Conservation (phyloP, 2,888 invertebrate species). For the Cryptosula pallasiana region DNA sequence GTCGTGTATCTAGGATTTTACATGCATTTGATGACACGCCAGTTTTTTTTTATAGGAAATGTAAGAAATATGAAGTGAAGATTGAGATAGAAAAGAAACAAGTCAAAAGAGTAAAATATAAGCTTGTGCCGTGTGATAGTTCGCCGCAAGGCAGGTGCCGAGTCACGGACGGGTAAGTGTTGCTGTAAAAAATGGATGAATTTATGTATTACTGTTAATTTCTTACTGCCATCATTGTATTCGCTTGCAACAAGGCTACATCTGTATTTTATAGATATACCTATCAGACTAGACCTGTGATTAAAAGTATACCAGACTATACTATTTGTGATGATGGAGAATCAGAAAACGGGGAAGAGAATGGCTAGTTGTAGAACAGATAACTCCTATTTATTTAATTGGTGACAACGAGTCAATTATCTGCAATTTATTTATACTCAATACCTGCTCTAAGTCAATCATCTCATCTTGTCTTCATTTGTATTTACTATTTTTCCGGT, state of each 20-base stretch:
- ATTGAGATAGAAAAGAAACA: slow-evolving; percentile 6
- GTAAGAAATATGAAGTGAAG: slow-evolving; percentile 13
- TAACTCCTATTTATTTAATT: not conserved
- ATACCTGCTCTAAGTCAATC: not conserved
- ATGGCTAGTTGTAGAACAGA: not conserved
- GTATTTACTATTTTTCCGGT: no score
- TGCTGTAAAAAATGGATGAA: not conserved
- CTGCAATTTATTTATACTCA: not conserved
- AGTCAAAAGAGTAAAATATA: slow-evolving; percentile 12
- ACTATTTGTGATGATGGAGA: slow-evolving; percentile 20
- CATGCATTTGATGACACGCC: no score
- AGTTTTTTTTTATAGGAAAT: slow-evolving; percentile 5
- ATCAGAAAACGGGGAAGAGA: not conserved
- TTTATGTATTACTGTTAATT: no score
- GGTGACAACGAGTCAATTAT: not conserved
- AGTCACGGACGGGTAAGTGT: slow-evolving; percentile 17
- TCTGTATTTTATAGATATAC: slow-evolving; percentile 8
- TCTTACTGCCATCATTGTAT: no score
- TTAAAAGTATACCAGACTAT: slow-evolving; percentile 11
- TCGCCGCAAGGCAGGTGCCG: slow-evolving; percentile 7
- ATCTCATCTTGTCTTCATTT: no score
- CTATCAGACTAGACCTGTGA: not conserved
- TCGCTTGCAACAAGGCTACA: no score
- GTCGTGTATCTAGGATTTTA: no score
- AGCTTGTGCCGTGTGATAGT: not conserved